phyloP scores from a whole-genome alignment of 1,140 invertebrate genomes.

The Diabrotica undecimpunctata region DNA sequence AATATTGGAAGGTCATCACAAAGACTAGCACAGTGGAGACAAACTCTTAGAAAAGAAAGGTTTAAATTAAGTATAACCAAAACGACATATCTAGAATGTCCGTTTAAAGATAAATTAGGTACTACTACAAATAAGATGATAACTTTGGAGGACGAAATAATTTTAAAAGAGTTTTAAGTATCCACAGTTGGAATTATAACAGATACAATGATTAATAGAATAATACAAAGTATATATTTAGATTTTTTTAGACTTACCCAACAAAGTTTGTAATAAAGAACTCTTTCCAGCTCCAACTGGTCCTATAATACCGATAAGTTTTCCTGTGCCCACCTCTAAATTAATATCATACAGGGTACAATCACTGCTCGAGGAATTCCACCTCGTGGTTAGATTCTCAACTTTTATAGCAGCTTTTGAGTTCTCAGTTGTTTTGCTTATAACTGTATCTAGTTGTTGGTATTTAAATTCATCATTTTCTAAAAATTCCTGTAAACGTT shows the following conservation, averaged over 20 bases:
- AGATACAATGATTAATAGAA: too few relatives aligned
- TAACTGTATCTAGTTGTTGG: slow-evolving; percentile 1
- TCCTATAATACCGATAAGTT: slow-evolving; percentile 59
- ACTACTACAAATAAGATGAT: too few relatives aligned
- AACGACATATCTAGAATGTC: too few relatives aligned
- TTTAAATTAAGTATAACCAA: too few relatives aligned
- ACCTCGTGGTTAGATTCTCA: slow-evolving; percentile 46
- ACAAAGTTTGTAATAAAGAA: slow-evolving; percentile 47
- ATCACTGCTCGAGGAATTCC: slow-evolving; percentile 39
- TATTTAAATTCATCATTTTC: slow-evolving; percentile 50
- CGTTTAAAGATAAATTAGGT: too few relatives aligned
- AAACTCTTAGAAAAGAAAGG: too few relatives aligned
- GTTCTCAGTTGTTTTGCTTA: slow-evolving; percentile 1
- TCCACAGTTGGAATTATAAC: too few relatives aligned
- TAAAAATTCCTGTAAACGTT: slow-evolving; percentile 54
- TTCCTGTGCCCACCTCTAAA: slow-evolving; percentile 52
- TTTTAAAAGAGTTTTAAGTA: too few relatives aligned
- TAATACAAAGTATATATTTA: too few relatives aligned
- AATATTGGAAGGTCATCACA: too few relatives aligned
- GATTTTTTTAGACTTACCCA: slow-evolving; percentile 34
- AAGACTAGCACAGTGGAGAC: too few relatives aligned
- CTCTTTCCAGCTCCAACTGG: slow-evolving; percentile 60
- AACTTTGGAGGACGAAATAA: too few relatives aligned
- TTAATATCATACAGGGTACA: slow-evolving; percentile 50
- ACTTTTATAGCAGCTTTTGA: slow-evolving; percentile 33